phyloP scores from a whole-genome alignment of 2,888 invertebrate species.

The Leptopilina syphax region DNA sequence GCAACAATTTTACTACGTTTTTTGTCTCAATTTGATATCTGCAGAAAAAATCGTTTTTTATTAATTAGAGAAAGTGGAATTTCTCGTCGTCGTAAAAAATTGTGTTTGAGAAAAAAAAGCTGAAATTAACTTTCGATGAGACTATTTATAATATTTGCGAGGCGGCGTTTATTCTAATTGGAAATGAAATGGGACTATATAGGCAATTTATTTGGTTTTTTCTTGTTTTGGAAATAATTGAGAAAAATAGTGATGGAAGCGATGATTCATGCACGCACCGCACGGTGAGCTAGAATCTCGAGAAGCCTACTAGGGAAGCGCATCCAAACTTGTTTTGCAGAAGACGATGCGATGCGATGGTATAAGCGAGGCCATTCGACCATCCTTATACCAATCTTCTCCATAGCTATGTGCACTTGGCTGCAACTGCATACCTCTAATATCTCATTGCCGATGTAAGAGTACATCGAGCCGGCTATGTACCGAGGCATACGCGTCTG shows the following conservation, averaged over 20 bases:
- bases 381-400: conserved; percentile 8
- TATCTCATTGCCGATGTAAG: conserved; percentile 6
- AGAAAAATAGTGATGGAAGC: not conserved
- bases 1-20: too few relatives aligned
- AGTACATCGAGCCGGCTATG: not conserved
- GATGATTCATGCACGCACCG: not conserved
- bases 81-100: too few relatives aligned
- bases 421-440: conserved; percentile 14
- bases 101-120: too few relatives aligned
- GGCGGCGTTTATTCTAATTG: not conserved
- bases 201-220: not conserved
- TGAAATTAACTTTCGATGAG: not conserved
- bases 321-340: conserved; percentile 14
- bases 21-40: too few relatives aligned
- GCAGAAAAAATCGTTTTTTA: too few relatives aligned
- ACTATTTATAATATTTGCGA: not conserved
- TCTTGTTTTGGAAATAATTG: too few relatives aligned
- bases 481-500: not conserved
- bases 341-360: not conserved
- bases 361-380: conserved; percentile 8
- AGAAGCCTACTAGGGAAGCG: conserved; percentile 5
- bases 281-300: not conserved
- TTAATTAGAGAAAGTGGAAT: too few relatives aligned
- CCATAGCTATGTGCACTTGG: conserved; percentile 19
- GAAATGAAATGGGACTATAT: not conserved